These are phyloP conservation scores for Scolopax rusticola DNA, from an alignment of 2,797 vertebrate species.

Conservation along the genomic window DNA sequence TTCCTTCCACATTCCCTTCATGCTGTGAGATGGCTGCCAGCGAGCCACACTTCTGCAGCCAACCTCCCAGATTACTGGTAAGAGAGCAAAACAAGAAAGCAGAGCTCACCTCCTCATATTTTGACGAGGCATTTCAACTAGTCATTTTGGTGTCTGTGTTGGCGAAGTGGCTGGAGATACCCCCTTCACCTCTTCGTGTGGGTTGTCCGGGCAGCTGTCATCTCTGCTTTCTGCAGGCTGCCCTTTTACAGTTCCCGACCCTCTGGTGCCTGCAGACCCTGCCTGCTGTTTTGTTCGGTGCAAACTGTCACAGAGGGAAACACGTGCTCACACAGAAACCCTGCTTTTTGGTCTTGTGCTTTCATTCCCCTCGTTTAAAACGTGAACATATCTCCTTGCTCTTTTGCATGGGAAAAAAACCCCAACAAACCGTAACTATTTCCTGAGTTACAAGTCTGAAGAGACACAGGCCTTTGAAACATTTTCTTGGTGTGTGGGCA, in stretches of 20 bases:
- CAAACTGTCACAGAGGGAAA: background rate
- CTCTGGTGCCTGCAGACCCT: background rate
- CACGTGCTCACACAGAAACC: background rate
- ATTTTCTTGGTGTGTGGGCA: slow-evolving; percentile 44
- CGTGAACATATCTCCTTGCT: background rate
- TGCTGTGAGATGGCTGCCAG: background rate
- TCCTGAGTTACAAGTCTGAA: slow-evolving; percentile 37
- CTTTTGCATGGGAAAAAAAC: background rate
- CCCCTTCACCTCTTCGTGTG: background rate
- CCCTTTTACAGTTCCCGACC: background rate
- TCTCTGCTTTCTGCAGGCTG: background rate
- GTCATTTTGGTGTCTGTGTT: background rate
- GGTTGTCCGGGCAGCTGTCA: background rate
- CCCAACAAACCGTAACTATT: background rate
- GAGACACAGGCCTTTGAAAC: slow-evolving; percentile 15
- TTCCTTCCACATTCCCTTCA: background rate
- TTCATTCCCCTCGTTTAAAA: slow-evolving; percentile 19
- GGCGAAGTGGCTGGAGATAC: background rate
- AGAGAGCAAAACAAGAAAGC: background rate
- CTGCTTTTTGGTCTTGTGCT: slow-evolving; percentile 10
- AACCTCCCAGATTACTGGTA: background rate
- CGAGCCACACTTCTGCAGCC: background rate
- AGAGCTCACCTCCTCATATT: background rate
- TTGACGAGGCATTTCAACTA: background rate
- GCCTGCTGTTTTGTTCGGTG: background rate